These are phyloP conservation scores for Heteromyza rotundicornis DNA, from an alignment of 2,888 invertebrate genomes.

Conservation along the genomic window DNA sequence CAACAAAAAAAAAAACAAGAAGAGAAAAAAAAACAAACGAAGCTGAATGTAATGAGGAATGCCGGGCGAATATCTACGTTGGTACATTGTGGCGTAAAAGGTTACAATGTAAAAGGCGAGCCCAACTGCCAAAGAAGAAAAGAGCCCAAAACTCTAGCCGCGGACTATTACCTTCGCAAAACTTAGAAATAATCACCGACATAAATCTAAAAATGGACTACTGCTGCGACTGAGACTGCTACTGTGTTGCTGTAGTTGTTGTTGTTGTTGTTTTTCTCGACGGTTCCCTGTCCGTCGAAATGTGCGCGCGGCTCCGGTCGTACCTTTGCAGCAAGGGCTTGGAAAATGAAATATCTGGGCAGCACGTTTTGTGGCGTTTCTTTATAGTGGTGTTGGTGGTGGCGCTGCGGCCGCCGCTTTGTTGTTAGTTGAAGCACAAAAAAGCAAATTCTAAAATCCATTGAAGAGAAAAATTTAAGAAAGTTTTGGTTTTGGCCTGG, in stretches of 20 bases:
- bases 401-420: conserved; percentile 19
- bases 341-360: conserved; percentile 53
- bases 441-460: conserved; percentile 39
- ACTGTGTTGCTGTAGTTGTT: conserved; percentile 2
- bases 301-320: too few species aligned
- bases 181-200: conserved; percentile 61
- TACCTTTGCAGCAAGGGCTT: conserved; percentile 24
- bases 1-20: neutral
- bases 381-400: conserved; percentile 15
- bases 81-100: neutral
- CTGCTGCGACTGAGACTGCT: conserved; percentile 5
- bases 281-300: conserved; percentile 21
- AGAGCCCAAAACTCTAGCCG: neutral
- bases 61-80: too few species aligned
- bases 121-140: neutral
- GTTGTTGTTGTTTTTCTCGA: conserved; percentile 27
- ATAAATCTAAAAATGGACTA: conserved; percentile 56
- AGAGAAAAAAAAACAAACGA: too few species aligned
- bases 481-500: too few species aligned
- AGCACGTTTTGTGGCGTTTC: conserved; percentile 51
- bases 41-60: neutral
- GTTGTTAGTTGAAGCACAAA: conserved; percentile 36
- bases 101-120: neutral
- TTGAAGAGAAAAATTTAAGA: conserved; percentile 37
- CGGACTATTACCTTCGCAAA: conserved; percentile 37